Conservation (phyloP, 2,797 vertebrate species). For the Pangasius mekongensis region DNA sequence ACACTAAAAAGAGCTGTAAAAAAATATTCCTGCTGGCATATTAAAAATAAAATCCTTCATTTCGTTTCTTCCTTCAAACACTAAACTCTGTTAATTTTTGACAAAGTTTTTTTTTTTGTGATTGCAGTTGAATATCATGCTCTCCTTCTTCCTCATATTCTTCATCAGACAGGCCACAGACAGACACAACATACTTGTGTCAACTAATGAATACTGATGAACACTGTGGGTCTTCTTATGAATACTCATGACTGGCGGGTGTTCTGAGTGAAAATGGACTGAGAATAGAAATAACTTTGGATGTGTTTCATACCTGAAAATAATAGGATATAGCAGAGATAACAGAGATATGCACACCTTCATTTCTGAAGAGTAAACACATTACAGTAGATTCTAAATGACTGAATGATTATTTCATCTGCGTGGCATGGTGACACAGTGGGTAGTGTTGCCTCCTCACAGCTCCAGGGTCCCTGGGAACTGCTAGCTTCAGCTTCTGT, state of each 20-base stretch:
- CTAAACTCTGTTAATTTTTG: not conserved
- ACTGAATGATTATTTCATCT: conserved; percentile 6
- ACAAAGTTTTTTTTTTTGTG: not conserved
- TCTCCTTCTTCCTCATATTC: not conserved
- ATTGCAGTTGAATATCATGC: not conserved
- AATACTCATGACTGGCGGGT: conserved; percentile 3
- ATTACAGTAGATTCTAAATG: conserved; percentile 1
- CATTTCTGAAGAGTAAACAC: not conserved
- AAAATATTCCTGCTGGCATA: not conserved
- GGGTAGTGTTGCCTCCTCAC: no score
- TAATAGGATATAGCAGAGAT: not conserved
- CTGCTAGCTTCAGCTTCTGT: not conserved
- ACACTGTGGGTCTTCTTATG: conserved; percentile 1
- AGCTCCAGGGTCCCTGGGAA: not conserved
- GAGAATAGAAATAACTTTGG: not conserved
- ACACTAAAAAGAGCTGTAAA: not conserved
- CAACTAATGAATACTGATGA: conserved; percentile 8
- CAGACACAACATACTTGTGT: not conserved
- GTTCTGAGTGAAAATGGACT: not conserved
- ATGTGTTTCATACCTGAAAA: conserved; percentile 1
- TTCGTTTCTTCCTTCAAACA: not conserved
- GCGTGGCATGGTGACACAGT: not conserved
- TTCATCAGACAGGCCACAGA: not conserved
- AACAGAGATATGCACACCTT: not conserved
- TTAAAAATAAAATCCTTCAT: not conserved